Base-by-base conservation (phyloP, 2,797 vertebrate genomes). In the Myripristis murdjan region DNA sequence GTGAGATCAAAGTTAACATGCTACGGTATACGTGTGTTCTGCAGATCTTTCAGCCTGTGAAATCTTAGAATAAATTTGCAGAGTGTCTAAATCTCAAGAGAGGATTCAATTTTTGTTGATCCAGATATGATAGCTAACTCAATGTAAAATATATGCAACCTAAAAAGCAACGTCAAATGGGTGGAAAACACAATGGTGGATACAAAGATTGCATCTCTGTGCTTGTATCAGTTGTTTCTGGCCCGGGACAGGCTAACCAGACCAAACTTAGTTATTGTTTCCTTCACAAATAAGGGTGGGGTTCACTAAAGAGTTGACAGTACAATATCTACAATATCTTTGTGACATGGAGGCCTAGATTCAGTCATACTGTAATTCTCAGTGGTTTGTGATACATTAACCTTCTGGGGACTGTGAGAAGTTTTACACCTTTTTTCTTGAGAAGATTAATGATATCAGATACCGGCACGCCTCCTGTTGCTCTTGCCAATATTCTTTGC, bases 1-100 rank as follows among this genome's bases (percentile, higher is more conserved):
- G 12, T 74, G 23, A 1, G 3, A 65, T 65, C 2, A 5, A 47
- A 48, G 20, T 70, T 53, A 66, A 55, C 33, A 61, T 26, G 51
- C 55, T 35, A 63, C 24, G 67, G 37, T 28, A 15, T 1, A 26
- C 26, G 59, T 10, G 24, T 64, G 9, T 35, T 57, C 7, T 18
- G 35, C 44, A 52, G 20, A 60, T n/a, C 46, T 24, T 46, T 33
- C 11, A 43, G 23, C 51, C 33, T 5, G 15, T 33, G 1, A 2
- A 6, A n/a, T 1, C 33, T 35, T 10, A 35, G n/a, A 18, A 47
- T 47, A 47, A 18, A 20, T 47, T 7, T 18, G 4, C 44, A 47
- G 6, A 35, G 33, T 10, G 9, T 39, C 35, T 12, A 11, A 39
- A 39, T 39, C 35, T 39, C 9, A 37, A 12, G 10, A 12, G 35